Base-by-base conservation (phyloP, 2,888 invertebrate genomes). In the Apamea anceps region DNA sequence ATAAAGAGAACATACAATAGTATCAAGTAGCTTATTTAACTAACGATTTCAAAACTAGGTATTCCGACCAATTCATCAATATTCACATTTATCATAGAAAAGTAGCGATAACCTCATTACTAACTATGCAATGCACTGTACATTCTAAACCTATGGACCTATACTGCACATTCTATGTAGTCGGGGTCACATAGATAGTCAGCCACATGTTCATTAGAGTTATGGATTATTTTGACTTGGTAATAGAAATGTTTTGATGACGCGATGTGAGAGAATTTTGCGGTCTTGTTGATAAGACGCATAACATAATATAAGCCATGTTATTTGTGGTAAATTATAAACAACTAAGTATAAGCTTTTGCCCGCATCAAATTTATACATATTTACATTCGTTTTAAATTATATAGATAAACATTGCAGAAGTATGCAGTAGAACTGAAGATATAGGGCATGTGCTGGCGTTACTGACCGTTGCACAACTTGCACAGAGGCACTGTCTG, bases 81-180 rank as follows among this genome's bases (percentile, higher is more conserved):
- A 54, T 51, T 28, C 8, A 37, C n/a, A 21, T 54, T 42, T 72
- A 68, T 74, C 73, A 78, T 60, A 77, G 77, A 72, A 66, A 60
- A 73, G 21, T 76, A n/a, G 8, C 48, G 87, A 84, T 88, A 89
- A 88, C 86, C 87, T 82, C 75, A 66, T 78, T 82, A 63, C 54
- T 63, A 54, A 21, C 42, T 66, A 32, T 42, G 57, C 25, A 76
- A 32, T 42, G 66, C 25, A 74, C 48, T 15, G 57, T 12, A n/a
- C 60, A n/a, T 42, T n/a, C 45, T 37, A 65, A 5, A 21, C 12
- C 5, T 65, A 65, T 65, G 32, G 21, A 32, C 63, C 18, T 63
- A 63, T 63, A 18, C 8, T 32, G 32, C n/a, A 28, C 65, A 37
- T 37, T 32, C 37, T 42, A 57, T 75, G 18, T 51, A 77, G 37